phyloP scores from a whole-genome alignment of 2,888 invertebrate genomes.

The Fragum sueziense region DNA sequence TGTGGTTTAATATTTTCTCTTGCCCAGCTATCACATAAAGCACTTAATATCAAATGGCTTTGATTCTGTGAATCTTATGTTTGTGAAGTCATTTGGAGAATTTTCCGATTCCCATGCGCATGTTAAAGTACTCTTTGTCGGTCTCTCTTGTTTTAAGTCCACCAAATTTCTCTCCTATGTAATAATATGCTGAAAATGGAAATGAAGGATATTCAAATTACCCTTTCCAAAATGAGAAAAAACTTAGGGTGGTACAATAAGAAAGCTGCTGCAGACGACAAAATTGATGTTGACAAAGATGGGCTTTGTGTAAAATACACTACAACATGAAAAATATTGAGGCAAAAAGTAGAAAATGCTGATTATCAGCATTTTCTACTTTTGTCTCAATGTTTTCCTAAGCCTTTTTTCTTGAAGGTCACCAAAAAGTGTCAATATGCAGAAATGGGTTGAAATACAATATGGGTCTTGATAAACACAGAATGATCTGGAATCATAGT shows the following conservation, averaged over 20 bases:
- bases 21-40: too few species aligned
- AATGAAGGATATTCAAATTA: background rate
- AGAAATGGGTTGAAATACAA: too few species aligned
- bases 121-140: constrained; percentile 7
- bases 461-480: too few species aligned
- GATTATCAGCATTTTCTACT: background rate
- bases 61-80: too few species aligned
- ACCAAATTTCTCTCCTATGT: constrained; percentile 25
- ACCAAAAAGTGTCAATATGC: background rate
- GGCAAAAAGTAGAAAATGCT: background rate
- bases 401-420: too few species aligned
- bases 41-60: too few species aligned
- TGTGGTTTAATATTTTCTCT: too few species aligned
- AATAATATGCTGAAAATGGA: constrained; percentile 24
- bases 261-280: background rate
- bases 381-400: background rate
- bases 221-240: background rate
- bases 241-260: background rate
- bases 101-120: background rate
- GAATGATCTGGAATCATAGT: too few species aligned
- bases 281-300: background rate
- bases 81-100: too few species aligned
- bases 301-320: too few species aligned
- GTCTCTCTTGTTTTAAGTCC: constrained; percentile 17
- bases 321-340: background rate